Evolutionary conservation across 2,113 vertebrate genomes (phyloP).

Genomic region (Erythrocercus mccallii): DNA sequence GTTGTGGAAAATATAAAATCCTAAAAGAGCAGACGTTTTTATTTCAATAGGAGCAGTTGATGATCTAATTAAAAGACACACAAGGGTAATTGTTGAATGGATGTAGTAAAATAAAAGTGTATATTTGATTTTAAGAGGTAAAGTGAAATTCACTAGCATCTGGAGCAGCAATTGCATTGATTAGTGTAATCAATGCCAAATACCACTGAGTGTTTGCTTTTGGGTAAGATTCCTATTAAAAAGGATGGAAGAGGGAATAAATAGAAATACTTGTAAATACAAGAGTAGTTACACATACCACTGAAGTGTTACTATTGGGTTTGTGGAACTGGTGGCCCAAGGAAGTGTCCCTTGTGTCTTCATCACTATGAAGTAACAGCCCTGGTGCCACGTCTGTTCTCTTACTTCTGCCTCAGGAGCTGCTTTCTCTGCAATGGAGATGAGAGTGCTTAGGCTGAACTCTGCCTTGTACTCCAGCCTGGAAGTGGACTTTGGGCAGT

Average conservation of each 20-base stretch:
- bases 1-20: not conserved
- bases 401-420: not conserved
- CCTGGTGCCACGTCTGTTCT: not conserved
- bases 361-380: accelerated
- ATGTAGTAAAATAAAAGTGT: not conserved
- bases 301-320: not conserved
- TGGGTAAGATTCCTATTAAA: not conserved
- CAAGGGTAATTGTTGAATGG: not conserved
- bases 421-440: not conserved
- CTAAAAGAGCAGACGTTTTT: not conserved
- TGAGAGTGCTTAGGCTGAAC: not conserved
- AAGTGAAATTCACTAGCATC: not conserved
- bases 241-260: not conserved
- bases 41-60: not conserved
- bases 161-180: not conserved
- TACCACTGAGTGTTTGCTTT: not conserved
- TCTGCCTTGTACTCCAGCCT: not conserved
- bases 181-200: not conserved
- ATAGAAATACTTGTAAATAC: not conserved
- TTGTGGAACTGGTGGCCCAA: not conserved
- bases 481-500: not conserved
- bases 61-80: not conserved
- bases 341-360: not conserved
- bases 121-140: not conserved
- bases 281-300: not conserved